Evolutionary conservation across 2,113 vertebrate genomes (phyloP), one percentile per base, ranked within the genome.

Genomic region (Calyptommatus sinebrachiatus): DNA sequence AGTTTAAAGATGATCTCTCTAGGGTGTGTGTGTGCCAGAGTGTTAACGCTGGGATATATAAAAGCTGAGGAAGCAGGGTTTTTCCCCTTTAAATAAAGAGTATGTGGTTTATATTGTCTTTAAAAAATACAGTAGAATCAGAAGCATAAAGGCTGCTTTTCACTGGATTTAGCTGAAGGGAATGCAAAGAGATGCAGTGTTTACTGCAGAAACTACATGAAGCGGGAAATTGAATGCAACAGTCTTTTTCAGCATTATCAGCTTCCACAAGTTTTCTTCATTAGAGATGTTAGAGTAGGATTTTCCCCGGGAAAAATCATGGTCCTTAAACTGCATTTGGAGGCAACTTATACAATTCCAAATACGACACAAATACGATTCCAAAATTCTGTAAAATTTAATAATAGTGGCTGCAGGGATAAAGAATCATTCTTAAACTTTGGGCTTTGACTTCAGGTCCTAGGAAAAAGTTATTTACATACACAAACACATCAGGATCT

Each of bases 1-100:
- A 50, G 86, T 29, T 7, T 28, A 50, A 70, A 77, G 78, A 77
- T 79, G 81, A 70, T 22, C 1, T n/a, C 78, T 83, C n/a, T 4
- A 45, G 20, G 31, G 67, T 11, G 20, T 31, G 8, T 82, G 18
- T 8, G n/a, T 29, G 16, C 81, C 50, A n/a, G 68, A 22, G 57
- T 62, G 45, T 66, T 83, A 73, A 50, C 41, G 61, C 63, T 78
- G 53, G 69, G 66, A 83, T 50, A 12, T 3, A 46, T 62, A 77
- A 88, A 1, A 71, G 1, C 29, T 73, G 65, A 41, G 71, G 35
- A 75, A 73, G 31, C 63, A 50, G 50, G 18, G 0, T 22, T 65
- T 20, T 0, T 35, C 0, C 24, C 78, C 66, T 79, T 45, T 12
- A 22, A 50, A 11, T 50, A 29, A 53, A 80, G 53, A 63, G 29